Base-by-base conservation (phyloP, 1,140 invertebrate species). In the Oryctes rhinoceros region DNA sequence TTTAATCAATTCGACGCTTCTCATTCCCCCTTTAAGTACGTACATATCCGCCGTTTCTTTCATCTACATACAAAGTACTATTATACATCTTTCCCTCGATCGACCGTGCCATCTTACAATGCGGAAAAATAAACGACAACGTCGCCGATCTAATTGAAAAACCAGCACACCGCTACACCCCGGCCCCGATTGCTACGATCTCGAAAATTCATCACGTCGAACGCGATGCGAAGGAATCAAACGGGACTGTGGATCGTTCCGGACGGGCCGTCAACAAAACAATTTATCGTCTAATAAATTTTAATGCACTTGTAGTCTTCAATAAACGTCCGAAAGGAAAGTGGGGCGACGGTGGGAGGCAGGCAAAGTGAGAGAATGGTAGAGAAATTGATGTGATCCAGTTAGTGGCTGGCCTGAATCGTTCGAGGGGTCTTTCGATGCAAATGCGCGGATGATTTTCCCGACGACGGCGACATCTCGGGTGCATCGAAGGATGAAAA, bases 231-330 rank as follows among this genome's bases (percentile, higher is more conserved):
- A 59, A 15, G 53, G 15, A n/a, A 59, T 18, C n/a, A 18, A 44
- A 10, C 5, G 9, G 39, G 39, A 3, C 0, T 10, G 39, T 30
- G 53, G 24, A 71, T 71, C 24, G 65, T 24, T 7, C 20, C 18
- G 11, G 65, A 71, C 65, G 20, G 24, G 18, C 65, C 65, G 65
- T 71, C 65, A 71, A 71, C 65, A 71, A 71, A 71, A 71, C 18
- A 71, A 24, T 71, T 71, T 71, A 71, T 24, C 65, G 65, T 37
- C 65, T 24, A 71, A 71, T 71, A 71, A 71, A 71, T 71, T 71
- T 35, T 71, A 71, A 71, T 71, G 65, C 65, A 71, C 65, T 71
- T 71, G 65, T 71, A 71, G 24, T 71, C 65, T 71, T 71, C 65
- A 71, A 71, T 71, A 71, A 71, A 71, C 65, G 65, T 71, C 65